Evolutionary conservation across 1,140 invertebrate species (phyloP).

Genomic region (Drosophila carrolli): DNA sequence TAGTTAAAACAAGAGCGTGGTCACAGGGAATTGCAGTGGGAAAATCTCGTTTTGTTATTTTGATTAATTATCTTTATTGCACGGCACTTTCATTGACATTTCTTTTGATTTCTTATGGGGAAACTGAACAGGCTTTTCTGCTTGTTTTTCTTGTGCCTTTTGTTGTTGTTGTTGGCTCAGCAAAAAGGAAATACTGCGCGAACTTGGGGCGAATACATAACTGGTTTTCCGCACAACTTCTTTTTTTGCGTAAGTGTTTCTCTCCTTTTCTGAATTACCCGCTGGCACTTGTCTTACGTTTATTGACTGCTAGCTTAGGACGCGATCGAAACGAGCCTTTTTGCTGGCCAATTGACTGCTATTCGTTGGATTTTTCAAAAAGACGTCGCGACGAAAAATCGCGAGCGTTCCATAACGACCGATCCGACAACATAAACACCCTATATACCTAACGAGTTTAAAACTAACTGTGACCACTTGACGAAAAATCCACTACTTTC

Average conservation of each 20-base stretch:
- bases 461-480: too few relatives aligned
- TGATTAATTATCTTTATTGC: constrained; percentile 54
- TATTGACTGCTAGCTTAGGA: neutral
- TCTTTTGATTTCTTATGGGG: constrained; percentile 36
- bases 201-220: constrained; percentile 57
- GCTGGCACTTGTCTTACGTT: neutral
- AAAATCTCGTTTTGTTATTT: constrained; percentile 38
- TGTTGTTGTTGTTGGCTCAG: constrained; percentile 39
- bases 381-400: constrained; percentile 1
- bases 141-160: constrained; percentile 14
- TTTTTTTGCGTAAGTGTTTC: constrained; percentile 1
- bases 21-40: constrained; percentile 54
- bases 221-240: constrained; percentile 53
- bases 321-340: neutral
- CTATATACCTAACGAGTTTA: too few relatives aligned
- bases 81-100: constrained; percentile 72
- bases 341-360: neutral
- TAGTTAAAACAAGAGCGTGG: constrained; percentile 27
- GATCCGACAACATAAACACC: too few relatives aligned
- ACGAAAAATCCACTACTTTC: too few relatives aligned
- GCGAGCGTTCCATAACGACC: neutral
- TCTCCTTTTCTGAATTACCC: neutral
- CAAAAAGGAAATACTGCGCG: constrained; percentile 61
- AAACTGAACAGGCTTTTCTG: constrained; percentile 22
- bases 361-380: neutral